Percentiles rank a stretch among this genome's conserved stretches.
phyloP scores from a whole-genome alignment of 2,113 vertebrate genomes.

The Trichechus manatus region DNA sequence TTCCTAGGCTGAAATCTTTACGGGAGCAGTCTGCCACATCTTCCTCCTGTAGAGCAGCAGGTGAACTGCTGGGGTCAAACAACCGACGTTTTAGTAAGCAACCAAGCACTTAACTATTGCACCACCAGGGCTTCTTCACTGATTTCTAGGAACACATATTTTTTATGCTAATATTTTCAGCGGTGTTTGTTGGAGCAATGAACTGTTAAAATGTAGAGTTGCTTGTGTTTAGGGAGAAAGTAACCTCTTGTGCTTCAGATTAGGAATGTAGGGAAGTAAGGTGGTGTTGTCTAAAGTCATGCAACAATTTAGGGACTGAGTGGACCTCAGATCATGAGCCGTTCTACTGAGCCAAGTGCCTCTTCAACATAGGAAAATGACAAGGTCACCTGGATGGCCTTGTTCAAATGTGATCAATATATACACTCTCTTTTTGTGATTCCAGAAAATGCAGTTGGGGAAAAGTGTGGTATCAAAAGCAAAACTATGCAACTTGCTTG shows the following conservation, averaged over 20 bases:
- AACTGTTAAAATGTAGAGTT: not conserved
- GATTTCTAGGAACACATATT: not conserved
- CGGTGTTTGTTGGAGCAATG: not conserved
- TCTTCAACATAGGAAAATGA: not conserved
- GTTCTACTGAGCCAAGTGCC: not conserved
- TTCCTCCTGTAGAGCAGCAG: not conserved
- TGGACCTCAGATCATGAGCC: not conserved
- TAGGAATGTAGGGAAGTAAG: not conserved
- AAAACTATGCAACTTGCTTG: not conserved
- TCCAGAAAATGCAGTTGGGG: not conserved
- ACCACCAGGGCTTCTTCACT: not conserved
- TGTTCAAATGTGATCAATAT: not conserved
- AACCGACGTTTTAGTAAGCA: not conserved
- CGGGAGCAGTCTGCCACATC: not conserved
- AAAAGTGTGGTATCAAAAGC: not conserved
- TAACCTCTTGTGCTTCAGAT: not conserved
- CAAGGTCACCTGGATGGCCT: not conserved
- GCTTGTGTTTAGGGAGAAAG: not conserved
- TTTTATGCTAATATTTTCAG: not conserved
- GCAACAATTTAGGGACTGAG: not conserved
- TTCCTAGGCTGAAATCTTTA: not conserved
- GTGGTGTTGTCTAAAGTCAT: not conserved
- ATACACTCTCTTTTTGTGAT: not conserved
- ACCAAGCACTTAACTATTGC: not conserved
- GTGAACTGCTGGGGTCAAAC: not conserved